phyloP scores from a whole-genome alignment of 2,888 invertebrate species.

The Aphidius colemani region DNA sequence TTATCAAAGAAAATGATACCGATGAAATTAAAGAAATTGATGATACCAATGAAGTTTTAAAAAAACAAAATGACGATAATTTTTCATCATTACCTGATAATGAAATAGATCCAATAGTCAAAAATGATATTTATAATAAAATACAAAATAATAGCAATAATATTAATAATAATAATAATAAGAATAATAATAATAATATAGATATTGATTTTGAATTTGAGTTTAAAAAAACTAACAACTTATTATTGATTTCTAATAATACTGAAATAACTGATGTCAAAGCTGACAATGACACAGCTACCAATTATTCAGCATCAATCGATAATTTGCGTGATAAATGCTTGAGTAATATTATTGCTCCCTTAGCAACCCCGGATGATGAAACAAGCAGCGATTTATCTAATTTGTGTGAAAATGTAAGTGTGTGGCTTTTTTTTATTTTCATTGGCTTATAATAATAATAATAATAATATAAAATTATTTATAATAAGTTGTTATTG shows the following conservation, averaged over 20 bases:
- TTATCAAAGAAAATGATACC: too few relatives aligned
- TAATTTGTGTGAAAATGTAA: slow-evolving; percentile 52
- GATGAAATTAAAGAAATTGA: too few relatives aligned
- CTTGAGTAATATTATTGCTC: slow-evolving; percentile 39
- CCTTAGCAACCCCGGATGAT: slow-evolving; percentile 52
- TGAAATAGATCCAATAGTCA: slow-evolving; percentile 22
- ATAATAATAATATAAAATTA: neutral
- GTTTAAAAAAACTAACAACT: too few relatives aligned
- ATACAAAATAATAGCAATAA: slow-evolving; percentile 1
- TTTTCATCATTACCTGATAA: slow-evolving; percentile 24
- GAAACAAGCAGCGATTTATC: slow-evolving; percentile 50
- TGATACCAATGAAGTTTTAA: neutral
- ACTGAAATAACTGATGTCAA: neutral
- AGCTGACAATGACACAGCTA: slow-evolving; percentile 26
- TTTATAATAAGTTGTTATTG: neutral
- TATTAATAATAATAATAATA: too few relatives aligned
- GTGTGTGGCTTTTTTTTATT: slow-evolving; percentile 36
- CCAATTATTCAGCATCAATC: slow-evolving; percentile 34
- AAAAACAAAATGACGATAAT: slow-evolving; percentile 19
- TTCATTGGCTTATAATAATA: neutral
- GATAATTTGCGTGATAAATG: slow-evolving; percentile 29
- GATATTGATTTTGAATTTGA: too few relatives aligned
- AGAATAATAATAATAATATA: too few relatives aligned
- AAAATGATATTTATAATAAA: slow-evolving; percentile 18
- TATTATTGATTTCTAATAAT: slow-evolving; percentile 5